Percentiles rank a stretch among this genome's conserved stretches.
Conservation (phyloP, 2,797 vertebrate genomes). For the Sebastes cheni region DNA sequence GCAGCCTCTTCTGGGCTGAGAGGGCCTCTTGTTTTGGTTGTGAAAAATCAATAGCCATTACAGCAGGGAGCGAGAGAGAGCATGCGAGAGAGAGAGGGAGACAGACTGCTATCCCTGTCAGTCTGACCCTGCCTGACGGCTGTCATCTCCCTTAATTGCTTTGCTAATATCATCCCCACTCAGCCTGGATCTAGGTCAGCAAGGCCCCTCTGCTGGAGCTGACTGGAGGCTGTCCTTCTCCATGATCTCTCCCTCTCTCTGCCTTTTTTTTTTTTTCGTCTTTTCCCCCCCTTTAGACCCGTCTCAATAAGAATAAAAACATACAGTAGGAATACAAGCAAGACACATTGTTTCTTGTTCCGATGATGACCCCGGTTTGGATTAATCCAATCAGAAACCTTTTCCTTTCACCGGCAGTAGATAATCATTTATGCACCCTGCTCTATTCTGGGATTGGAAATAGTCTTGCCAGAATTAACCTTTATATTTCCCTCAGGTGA, state of each 20-base stretch:
- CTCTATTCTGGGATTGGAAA: constrained; percentile 66
- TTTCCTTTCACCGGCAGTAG: constrained; percentile 25
- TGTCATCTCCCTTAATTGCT: constrained; percentile 86
- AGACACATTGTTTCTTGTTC: constrained; percentile 27
- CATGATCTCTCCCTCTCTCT: constrained; percentile 48
- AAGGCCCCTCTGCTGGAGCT: constrained; percentile 63
- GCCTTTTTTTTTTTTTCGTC: neutral
- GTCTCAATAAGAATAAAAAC: constrained; percentile 58
- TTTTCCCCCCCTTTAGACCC: neutral
- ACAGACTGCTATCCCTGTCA: constrained; percentile 72
- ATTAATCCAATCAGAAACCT: constrained; percentile 45
- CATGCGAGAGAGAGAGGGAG: constrained; percentile 35
- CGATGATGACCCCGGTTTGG: constrained; percentile 35
- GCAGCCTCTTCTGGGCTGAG: constrained; percentile 52
- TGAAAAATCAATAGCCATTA: constrained; percentile 81
- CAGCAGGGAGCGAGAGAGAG: constrained; percentile 47
- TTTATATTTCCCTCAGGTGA: constrained; percentile 66
- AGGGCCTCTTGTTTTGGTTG: constrained; percentile 73
- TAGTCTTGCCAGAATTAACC: constrained; percentile 59
- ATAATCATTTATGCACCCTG: constrained; percentile 57
- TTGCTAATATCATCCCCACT: constrained; percentile 81
- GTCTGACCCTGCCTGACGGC: constrained; percentile 77
- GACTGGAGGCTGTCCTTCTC: constrained; percentile 61
- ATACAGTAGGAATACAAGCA: constrained; percentile 24
- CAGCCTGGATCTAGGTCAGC: constrained; percentile 80